Evolutionary conservation across 2,797 vertebrate species (phyloP), one percentile per base, ranked within the genome.

Genomic region (Ctenochaetus hawaiiensis): DNA sequence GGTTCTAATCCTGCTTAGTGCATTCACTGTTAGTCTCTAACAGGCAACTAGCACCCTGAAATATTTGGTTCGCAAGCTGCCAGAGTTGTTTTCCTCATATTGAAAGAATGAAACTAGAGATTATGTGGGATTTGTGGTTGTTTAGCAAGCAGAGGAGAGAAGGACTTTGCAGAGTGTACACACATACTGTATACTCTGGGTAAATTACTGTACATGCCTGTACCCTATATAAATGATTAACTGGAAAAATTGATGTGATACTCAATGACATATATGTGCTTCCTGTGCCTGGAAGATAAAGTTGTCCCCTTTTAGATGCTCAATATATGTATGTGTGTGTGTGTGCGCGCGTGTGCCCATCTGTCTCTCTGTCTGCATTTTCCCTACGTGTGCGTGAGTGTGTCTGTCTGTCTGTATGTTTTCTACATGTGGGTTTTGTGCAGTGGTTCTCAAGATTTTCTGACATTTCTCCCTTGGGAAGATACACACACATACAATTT

Each of bases 1-100:
- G 34, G 51, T 75, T 81, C 30, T 92, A 92, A 92, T 93, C 90
- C 86, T 88, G 72, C 85, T 90, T 86, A 89, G 81, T 70, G 83
- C 72, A 62, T 64, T 88, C 81, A 78, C 80, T 71, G 88, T 89
- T 83, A 91, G 81, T 88, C 81, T 78, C 81, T 69, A 89, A 90
- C 84, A 91, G 81, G 77, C 75, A 87, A 86, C 84, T 73, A 68
- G 77, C 64, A 77, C 81, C 77, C 80, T 78, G 83, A 90, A 81
- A 90, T 85, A 83, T 90, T 88, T 87, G 85, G 23, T 72, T 78
- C 77, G 75, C 52, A 66, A 49, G 64, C 72, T 78, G 67, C 47
- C 77, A 54, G 66, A 66, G 51, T 83, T 89, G 69, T 84, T 85
- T 85, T 73, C 44, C 67, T 81, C 72, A 68, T 61, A 41, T 75